These are phyloP conservation scores for Camelus bactrianus DNA, from an alignment of 2,113 vertebrate genomes.

Conservation along the genomic window DNA sequence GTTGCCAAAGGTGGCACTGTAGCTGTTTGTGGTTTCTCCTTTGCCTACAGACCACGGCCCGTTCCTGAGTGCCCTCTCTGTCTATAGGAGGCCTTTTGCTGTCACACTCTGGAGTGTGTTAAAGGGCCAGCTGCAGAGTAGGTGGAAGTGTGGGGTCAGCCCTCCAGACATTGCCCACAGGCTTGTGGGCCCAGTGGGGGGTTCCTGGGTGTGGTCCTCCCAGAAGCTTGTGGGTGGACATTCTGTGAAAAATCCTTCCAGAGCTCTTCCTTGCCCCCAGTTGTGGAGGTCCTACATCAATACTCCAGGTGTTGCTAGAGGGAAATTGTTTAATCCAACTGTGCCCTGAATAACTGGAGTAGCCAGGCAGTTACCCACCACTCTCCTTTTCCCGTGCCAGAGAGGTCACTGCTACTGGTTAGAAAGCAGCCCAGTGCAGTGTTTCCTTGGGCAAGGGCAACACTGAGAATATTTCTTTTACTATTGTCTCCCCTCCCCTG, in stretches of 20 bases:
- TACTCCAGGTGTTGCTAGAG: neutral
- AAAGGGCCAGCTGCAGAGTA: neutral
- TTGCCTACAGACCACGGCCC: neutral
- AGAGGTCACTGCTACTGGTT: neutral
- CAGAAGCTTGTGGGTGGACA: neutral
- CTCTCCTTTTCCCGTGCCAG: neutral
- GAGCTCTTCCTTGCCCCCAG: neutral
- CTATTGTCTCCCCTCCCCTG: neutral
- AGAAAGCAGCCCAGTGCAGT: neutral
- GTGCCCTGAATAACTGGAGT: too few species aligned
- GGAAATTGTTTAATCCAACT: neutral
- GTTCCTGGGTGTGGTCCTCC: neutral
- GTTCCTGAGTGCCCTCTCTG: neutral
- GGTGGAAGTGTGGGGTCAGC: neutral
- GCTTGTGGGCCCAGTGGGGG: neutral
- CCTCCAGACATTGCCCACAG: neutral
- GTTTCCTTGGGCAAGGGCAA: neutral
- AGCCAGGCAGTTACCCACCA: neutral
- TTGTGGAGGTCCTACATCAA: neutral
- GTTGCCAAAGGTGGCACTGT: neutral
- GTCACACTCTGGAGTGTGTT: too few species aligned
- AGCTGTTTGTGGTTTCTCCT: neutral
- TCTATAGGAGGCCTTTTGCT: neutral
- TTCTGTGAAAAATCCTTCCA: neutral
- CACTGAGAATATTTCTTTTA: neutral